Conservation (phyloP, 2,797 vertebrate species). For the Gouania willdenowi region DNA sequence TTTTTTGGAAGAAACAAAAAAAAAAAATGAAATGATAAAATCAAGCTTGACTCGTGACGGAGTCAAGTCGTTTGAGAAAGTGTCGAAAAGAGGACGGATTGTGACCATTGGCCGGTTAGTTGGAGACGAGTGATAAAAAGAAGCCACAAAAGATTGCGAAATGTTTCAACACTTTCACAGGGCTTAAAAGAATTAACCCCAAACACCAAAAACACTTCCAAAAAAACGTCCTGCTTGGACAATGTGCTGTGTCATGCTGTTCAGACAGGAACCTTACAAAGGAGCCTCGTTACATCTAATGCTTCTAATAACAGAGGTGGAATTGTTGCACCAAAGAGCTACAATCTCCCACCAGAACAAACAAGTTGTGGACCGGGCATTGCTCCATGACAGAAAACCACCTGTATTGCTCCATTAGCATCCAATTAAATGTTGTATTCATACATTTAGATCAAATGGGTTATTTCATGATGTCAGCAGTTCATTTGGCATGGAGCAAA, state of each 20-base stretch:
- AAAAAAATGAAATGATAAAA: conserved; percentile 10
- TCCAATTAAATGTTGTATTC: too few species aligned
- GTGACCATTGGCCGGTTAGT: conserved; percentile 13
- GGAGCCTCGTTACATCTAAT: conserved; percentile 46
- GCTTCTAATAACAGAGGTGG: conserved; percentile 53
- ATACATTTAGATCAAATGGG: too few species aligned
- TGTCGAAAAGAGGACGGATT: conserved; percentile 17
- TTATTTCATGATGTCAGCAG: conserved; percentile 14
- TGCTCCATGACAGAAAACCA: conserved; percentile 70
- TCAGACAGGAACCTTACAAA: conserved; percentile 73
- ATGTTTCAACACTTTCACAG: neutral
- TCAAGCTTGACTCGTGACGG: conserved; percentile 16
- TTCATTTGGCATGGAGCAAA: conserved; percentile 64
- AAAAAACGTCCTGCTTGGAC: conserved; percentile 73
- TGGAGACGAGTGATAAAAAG: conserved; percentile 14
- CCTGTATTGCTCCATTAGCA: conserved; percentile 2
- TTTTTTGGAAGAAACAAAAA: conserved; percentile 66
- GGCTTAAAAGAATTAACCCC: conserved; percentile 17
- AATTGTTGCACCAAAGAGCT: conserved; percentile 35
- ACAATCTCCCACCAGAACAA: conserved; percentile 33
- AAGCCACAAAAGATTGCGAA: conserved; percentile 2
- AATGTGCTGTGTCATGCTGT: conserved; percentile 99
- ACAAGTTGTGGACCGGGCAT: conserved; percentile 28
- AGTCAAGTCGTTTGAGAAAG: conserved; percentile 16
- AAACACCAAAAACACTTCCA: conserved; percentile 65